A percentile compares a stretch with the other conserved stretches of the same genome.
Evolutionary conservation across 2,797 vertebrate species (phyloP).

Genomic region (Phylloscopus collybita): DNA sequence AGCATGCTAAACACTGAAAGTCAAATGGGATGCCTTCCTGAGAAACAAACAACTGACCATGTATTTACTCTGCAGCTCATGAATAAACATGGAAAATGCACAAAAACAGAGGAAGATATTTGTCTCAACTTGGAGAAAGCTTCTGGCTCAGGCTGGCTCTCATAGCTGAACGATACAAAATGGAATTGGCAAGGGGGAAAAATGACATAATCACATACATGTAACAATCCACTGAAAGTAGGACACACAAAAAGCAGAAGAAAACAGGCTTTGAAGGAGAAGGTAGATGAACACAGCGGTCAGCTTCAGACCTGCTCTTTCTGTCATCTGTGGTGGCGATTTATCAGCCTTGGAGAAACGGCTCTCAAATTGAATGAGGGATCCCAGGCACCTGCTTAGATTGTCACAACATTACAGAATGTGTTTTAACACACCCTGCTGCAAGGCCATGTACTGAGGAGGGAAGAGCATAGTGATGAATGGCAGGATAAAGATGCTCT

Average conservation of each 20-base stretch:
- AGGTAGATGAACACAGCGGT: constrained; percentile 55
- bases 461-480: neutral
- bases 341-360: neutral
- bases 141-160: constrained; percentile 68
- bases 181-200: constrained; percentile 72
- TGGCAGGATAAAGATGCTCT: neutral
- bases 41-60: constrained; percentile 73
- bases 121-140: constrained; percentile 66
- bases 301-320: constrained; percentile 32
- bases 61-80: constrained; percentile 73
- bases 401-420: neutral
- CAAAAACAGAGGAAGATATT: constrained; percentile 63
- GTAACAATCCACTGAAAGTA: constrained; percentile 73
- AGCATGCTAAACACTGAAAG: constrained; percentile 60
- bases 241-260: constrained; percentile 68
- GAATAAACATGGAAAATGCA: constrained; percentile 66
- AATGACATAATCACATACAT: constrained; percentile 74
- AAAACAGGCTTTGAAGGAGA: constrained; percentile 69
- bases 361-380: neutral
- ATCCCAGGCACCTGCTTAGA: neutral
- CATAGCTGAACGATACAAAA: constrained; percentile 70
- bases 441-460: neutral
- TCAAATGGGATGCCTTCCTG: constrained; percentile 72
- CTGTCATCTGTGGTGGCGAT: neutral
- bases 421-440: neutral